phyloP scores from a whole-genome alignment of 2,797 vertebrate genomes.

The Ceryle rudis region DNA sequence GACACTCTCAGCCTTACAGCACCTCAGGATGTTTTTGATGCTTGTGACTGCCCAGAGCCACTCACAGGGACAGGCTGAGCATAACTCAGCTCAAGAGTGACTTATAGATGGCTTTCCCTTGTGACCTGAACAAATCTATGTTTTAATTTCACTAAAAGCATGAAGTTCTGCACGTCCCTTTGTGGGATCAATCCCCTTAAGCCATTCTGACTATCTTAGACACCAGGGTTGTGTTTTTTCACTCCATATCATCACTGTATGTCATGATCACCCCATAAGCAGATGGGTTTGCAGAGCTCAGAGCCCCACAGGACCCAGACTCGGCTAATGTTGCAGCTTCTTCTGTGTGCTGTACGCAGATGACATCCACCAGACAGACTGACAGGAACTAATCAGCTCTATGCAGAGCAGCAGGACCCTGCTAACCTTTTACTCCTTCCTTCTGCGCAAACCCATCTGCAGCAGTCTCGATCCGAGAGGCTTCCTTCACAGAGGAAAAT shows the following conservation, averaged over 20 bases:
- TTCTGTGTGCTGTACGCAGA: accelerated
- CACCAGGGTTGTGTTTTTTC: not conserved
- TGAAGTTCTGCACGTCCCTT: not conserved
- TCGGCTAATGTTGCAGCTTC: not conserved
- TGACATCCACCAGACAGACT: not conserved
- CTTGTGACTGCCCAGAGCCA: not conserved
- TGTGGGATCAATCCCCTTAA: not conserved
- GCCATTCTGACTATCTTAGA: not conserved
- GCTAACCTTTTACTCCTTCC: not conserved
- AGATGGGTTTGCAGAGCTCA: not conserved
- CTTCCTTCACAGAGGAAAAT: not conserved
- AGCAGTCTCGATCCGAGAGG: not conserved
- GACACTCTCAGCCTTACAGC: not conserved
- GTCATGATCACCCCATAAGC: not conserved
- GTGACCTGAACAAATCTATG: not conserved
- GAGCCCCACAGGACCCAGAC: not conserved
- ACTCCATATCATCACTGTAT: accelerated
- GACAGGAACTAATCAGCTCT: not conserved
- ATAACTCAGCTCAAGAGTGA: not conserved
- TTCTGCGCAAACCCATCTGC: not conserved
- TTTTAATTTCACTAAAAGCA: not conserved
- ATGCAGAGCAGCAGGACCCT: not conserved
- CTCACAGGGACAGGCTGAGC: not conserved
- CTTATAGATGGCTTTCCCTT: not conserved
- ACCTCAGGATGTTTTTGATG: not conserved